Evolutionary conservation across 2,113 vertebrate species (phyloP).

Genomic region (Seriola quinqueradiata): DNA sequence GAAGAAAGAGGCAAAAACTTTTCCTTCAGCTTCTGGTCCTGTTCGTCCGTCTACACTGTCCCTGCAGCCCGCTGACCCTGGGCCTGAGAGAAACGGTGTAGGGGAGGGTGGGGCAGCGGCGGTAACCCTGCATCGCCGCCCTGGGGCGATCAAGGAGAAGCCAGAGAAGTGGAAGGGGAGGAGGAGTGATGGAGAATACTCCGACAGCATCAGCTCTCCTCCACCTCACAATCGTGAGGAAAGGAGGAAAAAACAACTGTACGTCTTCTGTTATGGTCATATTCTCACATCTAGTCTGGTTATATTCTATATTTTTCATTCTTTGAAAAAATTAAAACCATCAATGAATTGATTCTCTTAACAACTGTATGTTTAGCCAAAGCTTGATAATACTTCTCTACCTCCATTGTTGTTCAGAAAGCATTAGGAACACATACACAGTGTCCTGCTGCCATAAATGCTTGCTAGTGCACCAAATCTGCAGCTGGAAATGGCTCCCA

Average conservation of each 20-base stretch:
- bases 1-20: slow-evolving; percentile 77
- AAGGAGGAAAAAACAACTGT: slow-evolving; percentile 67
- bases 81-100: slow-evolving; percentile 38
- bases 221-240: slow-evolving; percentile 50
- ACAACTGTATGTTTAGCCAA: not conserved
- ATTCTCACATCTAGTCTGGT: not conserved
- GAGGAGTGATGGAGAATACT: slow-evolving; percentile 64
- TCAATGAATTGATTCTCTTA: not conserved
- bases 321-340: not conserved
- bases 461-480: not conserved
- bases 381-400: not conserved
- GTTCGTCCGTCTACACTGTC: slow-evolving; percentile 60
- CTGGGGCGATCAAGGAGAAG: slow-evolving; percentile 84
- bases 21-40: slow-evolving; percentile 53
- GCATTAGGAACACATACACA: not conserved
- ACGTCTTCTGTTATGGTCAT: slow-evolving; percentile 34
- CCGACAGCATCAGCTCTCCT: slow-evolving; percentile 56
- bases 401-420: too few species aligned
- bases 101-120: slow-evolving; percentile 67
- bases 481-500: not conserved
- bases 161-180: slow-evolving; percentile 88
- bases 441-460: not conserved
- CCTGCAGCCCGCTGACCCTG: slow-evolving; percentile 40
- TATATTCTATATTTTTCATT: not conserved
- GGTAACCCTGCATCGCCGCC: slow-evolving; percentile 84